Base-by-base conservation (phyloP, 2,888 invertebrate species). In the Dynastes maya region DNA sequence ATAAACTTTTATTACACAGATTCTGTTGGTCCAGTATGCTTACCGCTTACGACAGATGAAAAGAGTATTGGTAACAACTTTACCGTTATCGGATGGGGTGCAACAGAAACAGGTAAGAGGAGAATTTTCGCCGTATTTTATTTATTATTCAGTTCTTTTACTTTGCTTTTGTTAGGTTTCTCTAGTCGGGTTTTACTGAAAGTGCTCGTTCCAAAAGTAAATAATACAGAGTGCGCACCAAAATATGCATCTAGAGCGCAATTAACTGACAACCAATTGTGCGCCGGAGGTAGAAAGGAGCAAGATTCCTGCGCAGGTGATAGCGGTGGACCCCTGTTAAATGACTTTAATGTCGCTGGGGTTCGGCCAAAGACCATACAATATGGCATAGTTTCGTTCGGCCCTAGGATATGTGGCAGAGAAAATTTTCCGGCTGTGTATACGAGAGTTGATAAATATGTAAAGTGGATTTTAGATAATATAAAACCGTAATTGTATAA, bases 241-340 rank as follows among this genome's bases (percentile, higher is more conserved):
- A 78, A 32, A 6, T 87, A 82, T 79, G 64, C 32, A 6, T 6
- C 49, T n/a, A 53, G 9, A 51, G 37, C 13, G 2, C 77, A 83
- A 72, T 79, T 86, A 71, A 77, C 83, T 32, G 63, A 83, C 51
- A 88, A 86, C n/a, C 92, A 92, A 83, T 83, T 94, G 16, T 94
- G 94, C 84, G 93, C 93, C 0, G 93, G 94, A 1, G 94, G 93
- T 0, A 85, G 88, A 1, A 86, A 86, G 16, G 89, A 89, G 9
- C 90, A 90, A 80, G 94, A 94, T 84, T 92, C 94, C 0, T 94
- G 94, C 82, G 87, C 89, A 0, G 94, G 94, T 0, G 94, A 94
- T 83, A 93, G 93, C n/a, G 94, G 94, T 0, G 94, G 94, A 0
- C 94, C 94, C 0, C 89, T 94, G 22, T 22, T 22, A 22, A 22